Conservation (phyloP, 2,888 invertebrate species). For the Leucozona laternaria region DNA sequence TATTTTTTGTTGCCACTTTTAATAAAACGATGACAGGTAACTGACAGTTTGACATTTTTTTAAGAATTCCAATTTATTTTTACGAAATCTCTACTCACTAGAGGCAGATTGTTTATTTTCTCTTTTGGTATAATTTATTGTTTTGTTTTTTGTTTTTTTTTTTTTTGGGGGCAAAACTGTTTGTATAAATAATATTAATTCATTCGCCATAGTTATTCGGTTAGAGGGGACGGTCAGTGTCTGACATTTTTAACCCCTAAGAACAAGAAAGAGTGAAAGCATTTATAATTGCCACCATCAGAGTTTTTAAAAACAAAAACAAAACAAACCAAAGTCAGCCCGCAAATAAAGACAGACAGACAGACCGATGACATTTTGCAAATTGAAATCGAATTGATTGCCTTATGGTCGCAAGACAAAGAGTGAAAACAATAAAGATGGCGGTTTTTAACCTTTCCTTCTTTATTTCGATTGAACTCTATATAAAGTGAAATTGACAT, state of each 20-base stretch:
- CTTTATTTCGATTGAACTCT: background rate
- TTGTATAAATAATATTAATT: background rate
- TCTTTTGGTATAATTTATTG: background rate
- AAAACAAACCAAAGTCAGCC: background rate
- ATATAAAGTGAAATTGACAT: conserved; percentile 22
- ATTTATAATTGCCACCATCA: conserved; percentile 57
- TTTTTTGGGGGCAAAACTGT: background rate
- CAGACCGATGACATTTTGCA: conserved; percentile 13
- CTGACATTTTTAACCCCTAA: conserved; percentile 40
- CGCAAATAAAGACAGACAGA: background rate
- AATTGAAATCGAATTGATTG: conserved; percentile 31
- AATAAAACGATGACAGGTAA: conserved; percentile 67
- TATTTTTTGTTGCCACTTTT: conserved; percentile 29
- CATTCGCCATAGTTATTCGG: conserved; percentile 6
- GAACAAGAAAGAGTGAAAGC: background rate
- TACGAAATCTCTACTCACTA: background rate
- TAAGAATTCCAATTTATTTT: conserved; percentile 44
- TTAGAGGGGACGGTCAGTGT: conserved; percentile 63
- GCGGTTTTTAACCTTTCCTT: background rate
- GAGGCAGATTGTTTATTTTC: background rate
- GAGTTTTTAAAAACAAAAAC: background rate
- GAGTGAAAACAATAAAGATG: background rate
- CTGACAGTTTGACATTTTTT: conserved; percentile 71
- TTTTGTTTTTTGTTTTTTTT: background rate
- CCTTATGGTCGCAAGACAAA: background rate